A percentile compares a stretch with the other conserved stretches of the same genome.
Evolutionary conservation across 2,113 vertebrate species (phyloP).

Genomic region (Cololabis saira): DNA sequence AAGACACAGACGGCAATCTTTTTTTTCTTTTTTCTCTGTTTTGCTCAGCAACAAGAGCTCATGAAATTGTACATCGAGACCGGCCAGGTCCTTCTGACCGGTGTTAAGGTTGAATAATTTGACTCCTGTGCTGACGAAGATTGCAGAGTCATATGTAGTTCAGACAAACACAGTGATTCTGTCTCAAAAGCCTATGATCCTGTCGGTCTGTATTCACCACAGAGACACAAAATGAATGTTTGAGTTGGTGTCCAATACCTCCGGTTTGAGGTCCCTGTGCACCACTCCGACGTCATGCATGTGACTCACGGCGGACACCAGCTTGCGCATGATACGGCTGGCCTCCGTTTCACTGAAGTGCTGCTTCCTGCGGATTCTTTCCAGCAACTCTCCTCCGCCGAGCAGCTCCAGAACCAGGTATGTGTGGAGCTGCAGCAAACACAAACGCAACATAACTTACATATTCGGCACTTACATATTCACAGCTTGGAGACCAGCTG

Average conservation of each 20-base stretch:
- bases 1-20: conserved; percentile 55
- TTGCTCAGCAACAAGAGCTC: conserved; percentile 29
- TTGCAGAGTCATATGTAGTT: conserved; percentile 46
- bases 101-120: conserved; percentile 52
- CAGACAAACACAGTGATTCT: conserved; percentile 56
- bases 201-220: conserved; percentile 19
- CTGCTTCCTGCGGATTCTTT: conserved; percentile 93
- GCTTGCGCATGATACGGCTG: conserved; percentile 94
- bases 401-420: conserved; percentile 96
- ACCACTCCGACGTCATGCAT: conserved; percentile 99
- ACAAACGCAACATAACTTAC: background rate
- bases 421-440: conserved; percentile 88
- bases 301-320: conserved; percentile 96
- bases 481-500: background rate
- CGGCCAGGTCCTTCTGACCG: conserved; percentile 51
- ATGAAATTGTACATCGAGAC: conserved; percentile 54
- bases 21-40: conserved; percentile 29
- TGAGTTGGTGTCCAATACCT: conserved; percentile 79
- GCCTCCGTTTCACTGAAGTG: conserved; percentile 97
- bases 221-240: conserved; percentile 12
- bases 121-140: conserved; percentile 38
- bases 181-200: conserved; percentile 23
- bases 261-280: conserved; percentile 95
- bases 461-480: no score
- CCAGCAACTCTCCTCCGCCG: conserved; percentile 94